Base-by-base conservation (phyloP, 2,888 invertebrate species). In the Tupiocoris notatus region DNA sequence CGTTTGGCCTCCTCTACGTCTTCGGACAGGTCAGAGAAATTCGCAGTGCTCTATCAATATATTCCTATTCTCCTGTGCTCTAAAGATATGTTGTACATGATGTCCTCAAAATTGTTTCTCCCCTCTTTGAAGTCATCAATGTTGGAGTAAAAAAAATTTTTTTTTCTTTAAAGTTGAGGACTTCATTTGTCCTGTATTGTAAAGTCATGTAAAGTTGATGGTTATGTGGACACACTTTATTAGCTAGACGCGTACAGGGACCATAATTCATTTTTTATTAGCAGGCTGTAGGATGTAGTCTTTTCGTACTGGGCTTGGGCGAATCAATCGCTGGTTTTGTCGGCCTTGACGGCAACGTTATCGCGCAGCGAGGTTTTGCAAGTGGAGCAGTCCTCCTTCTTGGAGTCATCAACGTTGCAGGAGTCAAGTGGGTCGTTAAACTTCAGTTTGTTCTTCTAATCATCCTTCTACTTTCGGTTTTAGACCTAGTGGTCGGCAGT, bases 391-490 rank as follows among this genome's bases (percentile, higher is more conserved):
- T 97, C 0, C 85, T 96, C 63, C 85, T 96, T 56, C 87, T 98
- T 18, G 91, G 95, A 75, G 90, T 92, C 78, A 96, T 98, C 80
- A 98, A 98, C 86, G 88, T 97, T 59, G 96, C 97, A 23, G 98
- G 98, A 58, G 97, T 98, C 0, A 97, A 97, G 84, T 98, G 97
- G 96, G 97, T 98, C 23, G 92, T 98, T 76, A 95, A 98, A 83
- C 86, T 98, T 74, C 98, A 98, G 83, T 95, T 98, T 85, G 86
- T 92, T 39, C 87, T 98, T 62, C 87, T 98, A 22, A 86, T 96
- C 80, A 89, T 96, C 75, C 88, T 98, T 77, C 87, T 96, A 71
- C 84, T 96, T 78, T 96, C 97, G 77, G 95, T 95, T 12, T 86
- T 95, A 80, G 97, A 98, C 85, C 96, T 98, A 84, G 90, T 94